phyloP scores from a whole-genome alignment of 2,797 vertebrate genomes.

The Peromyscus attwateri region DNA sequence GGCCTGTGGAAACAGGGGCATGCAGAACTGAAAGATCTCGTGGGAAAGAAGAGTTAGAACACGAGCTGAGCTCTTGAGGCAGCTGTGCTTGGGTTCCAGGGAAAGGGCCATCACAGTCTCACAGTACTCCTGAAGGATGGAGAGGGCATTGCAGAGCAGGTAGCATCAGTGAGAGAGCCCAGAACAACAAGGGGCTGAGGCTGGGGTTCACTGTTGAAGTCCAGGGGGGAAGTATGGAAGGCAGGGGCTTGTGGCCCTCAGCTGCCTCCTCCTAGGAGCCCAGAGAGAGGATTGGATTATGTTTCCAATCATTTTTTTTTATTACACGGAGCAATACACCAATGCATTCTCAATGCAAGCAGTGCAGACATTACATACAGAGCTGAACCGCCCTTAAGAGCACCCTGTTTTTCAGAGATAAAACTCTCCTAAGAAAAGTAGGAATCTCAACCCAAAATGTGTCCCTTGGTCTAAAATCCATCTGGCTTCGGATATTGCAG shows the following conservation, averaged over 20 bases:
- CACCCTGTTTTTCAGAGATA: background rate
- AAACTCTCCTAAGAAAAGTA: background rate
- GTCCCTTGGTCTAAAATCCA: slow-evolving; percentile 26
- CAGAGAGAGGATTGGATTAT: background rate
- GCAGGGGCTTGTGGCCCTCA: accelerated
- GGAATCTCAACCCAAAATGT: background rate
- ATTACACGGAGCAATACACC: background rate
- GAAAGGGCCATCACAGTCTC: background rate
- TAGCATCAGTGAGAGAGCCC: background rate
- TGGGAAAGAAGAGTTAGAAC: too few relatives aligned
- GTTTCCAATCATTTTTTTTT: slow-evolving; percentile 4
- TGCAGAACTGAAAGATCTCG: background rate
- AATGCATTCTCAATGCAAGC: background rate
- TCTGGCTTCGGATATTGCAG: background rate
- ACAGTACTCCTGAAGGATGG: background rate
- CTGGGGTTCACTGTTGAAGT: background rate
- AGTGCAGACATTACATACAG: background rate
- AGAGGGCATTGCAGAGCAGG: background rate
- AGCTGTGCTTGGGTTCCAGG: background rate
- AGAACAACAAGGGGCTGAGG: background rate
- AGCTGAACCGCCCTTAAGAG: background rate
- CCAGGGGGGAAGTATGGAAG: background rate
- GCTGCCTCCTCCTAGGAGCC: background rate
- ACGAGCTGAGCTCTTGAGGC: background rate
- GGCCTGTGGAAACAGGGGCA: background rate